These are phyloP conservation scores for Acromyrmex charruanus DNA, from an alignment of 1,140 invertebrate species.

Conservation along the genomic window DNA sequence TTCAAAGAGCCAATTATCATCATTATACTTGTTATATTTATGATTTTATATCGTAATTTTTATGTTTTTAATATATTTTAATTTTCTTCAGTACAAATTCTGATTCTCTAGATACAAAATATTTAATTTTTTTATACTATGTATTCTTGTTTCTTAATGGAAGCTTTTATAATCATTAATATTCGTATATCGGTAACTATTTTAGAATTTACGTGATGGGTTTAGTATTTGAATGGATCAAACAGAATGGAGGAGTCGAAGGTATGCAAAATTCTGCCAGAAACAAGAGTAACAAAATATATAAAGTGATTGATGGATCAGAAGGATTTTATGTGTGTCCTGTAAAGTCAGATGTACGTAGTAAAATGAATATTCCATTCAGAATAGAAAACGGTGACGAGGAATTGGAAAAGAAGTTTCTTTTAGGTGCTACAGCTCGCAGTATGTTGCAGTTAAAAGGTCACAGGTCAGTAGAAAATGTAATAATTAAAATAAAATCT, in stretches of 20 bases:
- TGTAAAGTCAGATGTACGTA: conserved; percentile 89
- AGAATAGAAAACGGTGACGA: conserved; percentile 93
- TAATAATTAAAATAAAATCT: neutral
- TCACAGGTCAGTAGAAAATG: conserved; percentile 90
- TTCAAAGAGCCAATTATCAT: too few relatives aligned
- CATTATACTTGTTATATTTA: too few relatives aligned
- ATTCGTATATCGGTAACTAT: conserved; percentile 50
- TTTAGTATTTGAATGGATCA: conserved; percentile 97
- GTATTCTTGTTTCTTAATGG: neutral
- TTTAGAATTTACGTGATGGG: conserved; percentile 97
- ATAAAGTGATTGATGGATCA: conserved; percentile 94
- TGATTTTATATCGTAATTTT: too few relatives aligned
- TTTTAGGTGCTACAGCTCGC: conserved; percentile 91
- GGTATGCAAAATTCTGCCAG: conserved; percentile 92
- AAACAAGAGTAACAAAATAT: conserved; percentile 93
- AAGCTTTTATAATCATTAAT: neutral
- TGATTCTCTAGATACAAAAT: neutral
- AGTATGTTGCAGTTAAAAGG: conserved; percentile 97
- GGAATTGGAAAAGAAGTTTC: conserved; percentile 94
- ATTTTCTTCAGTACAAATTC: neutral
- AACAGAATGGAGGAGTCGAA: conserved; percentile 93
- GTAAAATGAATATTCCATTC: conserved; percentile 97
- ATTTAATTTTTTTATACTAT: neutral
- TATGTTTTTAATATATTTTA: too few relatives aligned
- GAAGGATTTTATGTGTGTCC: conserved; percentile 96